Base-by-base conservation (phyloP, 2,888 invertebrate genomes). In the Xylocampa areola region DNA sequence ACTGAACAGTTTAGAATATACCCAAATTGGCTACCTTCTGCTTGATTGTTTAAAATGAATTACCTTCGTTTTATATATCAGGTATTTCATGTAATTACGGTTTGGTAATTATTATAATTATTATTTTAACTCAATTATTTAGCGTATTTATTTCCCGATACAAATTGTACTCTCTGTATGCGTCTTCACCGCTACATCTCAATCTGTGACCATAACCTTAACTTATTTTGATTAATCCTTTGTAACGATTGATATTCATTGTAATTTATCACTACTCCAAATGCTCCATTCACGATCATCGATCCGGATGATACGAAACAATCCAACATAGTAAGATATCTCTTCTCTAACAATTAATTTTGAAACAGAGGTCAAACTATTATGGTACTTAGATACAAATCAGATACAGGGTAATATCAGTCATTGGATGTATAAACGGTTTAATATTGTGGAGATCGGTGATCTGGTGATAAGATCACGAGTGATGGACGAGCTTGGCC, bases 391-490 rank as follows among this genome's bases (percentile, higher is more conserved):
- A 75, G 88, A 90, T 89, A 88, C 80, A 79, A 85, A 91, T 89
- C 88, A 81, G 83, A 90, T 88, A 84, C 82, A 82, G 84, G 80
- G 87, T 88, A 84, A 86, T 88, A 91, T 92, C 88, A 87, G 81
- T 86, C 87, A 88, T 86, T 84, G 82, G 83, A 75, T 84, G 87
- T 87, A 89, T 87, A 90, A 91, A 90, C 88, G 88, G 83, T 90
- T 92, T 92, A 90, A 91, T 91, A 91, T 89, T 91, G 87, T 90
- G 83, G 81, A 88, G 90, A 90, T 90, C 86, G 79, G 85, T 85
- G 87, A 82, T 85, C 79, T 59, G 54, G 61, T 82, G 92, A 93
- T 93, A 93, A 91, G 87, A 90, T 87, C 86, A 66, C 60, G 68
- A 63, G 71, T 93, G 93, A 94, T 93, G 87, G 88, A 92, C 88